Conservation (phyloP, 2,113 vertebrate genomes). For the Alexandromys fortis region DNA sequence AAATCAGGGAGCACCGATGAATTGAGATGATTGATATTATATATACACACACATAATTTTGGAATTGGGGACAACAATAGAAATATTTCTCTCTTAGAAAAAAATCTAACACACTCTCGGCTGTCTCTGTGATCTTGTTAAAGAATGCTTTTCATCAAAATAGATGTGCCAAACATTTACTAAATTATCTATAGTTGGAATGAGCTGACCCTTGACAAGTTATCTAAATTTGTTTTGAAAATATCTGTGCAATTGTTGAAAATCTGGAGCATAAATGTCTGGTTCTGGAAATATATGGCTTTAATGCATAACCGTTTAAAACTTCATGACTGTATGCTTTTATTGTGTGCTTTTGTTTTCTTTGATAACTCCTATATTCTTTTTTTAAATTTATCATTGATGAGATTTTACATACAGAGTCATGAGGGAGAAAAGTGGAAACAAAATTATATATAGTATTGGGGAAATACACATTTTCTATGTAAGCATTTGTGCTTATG, state of each 20-base stretch:
- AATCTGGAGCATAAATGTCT: background rate
- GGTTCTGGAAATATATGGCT: background rate
- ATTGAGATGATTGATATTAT: conserved; percentile 73
- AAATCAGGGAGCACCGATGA: conserved; percentile 67
- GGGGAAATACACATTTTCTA: background rate
- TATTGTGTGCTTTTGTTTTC: background rate
- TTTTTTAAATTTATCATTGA: background rate
- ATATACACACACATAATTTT: conserved; percentile 62
- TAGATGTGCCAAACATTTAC: background rate
- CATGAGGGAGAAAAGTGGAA: background rate
- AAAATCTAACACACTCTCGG: background rate
- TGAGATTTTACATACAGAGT: background rate
- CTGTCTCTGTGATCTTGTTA: background rate
- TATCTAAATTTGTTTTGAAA: conserved; percentile 66
- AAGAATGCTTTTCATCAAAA: background rate
- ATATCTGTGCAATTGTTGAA: background rate
- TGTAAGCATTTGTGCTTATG: background rate
- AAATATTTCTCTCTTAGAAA: conserved; percentile 55
- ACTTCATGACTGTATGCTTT: background rate
- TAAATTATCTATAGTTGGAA: background rate
- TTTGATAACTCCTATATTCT: background rate
- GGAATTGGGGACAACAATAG: conserved; percentile 56
- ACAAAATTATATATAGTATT: background rate
- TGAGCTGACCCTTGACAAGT: background rate
- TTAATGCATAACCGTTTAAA: background rate